Evolutionary conservation across 2,797 vertebrate genomes (phyloP).

Genomic region (Crenichthys baileyi): DNA sequence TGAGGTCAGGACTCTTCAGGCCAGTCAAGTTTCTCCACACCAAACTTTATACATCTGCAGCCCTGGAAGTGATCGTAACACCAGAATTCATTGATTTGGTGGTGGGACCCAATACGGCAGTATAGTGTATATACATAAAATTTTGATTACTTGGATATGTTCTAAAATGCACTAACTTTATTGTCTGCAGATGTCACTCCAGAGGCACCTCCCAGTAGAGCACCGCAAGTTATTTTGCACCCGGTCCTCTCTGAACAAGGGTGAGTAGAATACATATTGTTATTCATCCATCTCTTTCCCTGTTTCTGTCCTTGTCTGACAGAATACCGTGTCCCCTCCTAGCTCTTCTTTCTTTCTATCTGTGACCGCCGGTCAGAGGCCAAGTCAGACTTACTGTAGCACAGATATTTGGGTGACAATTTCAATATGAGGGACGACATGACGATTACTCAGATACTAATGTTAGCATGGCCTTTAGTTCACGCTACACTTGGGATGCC

Average conservation of each 20-base stretch:
- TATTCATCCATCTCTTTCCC: slow-evolving; percentile 15
- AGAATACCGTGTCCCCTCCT: slow-evolving; percentile 1
- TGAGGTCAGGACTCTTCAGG: too few relatives aligned
- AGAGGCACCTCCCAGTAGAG: slow-evolving; percentile 88
- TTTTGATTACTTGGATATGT: background rate
- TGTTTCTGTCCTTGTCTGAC: slow-evolving; percentile 22
- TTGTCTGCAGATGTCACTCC: slow-evolving; percentile 90
- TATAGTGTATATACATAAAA: background rate
- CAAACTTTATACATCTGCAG: too few relatives aligned
- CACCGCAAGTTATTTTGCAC: slow-evolving; percentile 96
- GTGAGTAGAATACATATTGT: slow-evolving; percentile 80
- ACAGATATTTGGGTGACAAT: slow-evolving; percentile 75
- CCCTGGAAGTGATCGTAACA: too few relatives aligned
- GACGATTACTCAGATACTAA: slow-evolving; percentile 63
- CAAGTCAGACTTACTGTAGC: slow-evolving; percentile 76
- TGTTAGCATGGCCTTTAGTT: slow-evolving; percentile 74
- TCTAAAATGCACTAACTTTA: slow-evolving; percentile 12
- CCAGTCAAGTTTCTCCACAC: too few relatives aligned
- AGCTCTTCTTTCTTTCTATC: slow-evolving; percentile 17
- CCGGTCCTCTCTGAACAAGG: slow-evolving; percentile 93
- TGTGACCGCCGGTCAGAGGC: slow-evolving; percentile 54
- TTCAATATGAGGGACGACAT: slow-evolving; percentile 61
- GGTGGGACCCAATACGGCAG: too few relatives aligned
- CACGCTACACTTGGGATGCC: slow-evolving; percentile 80
- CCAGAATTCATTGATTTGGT: too few relatives aligned